Base-by-base conservation (phyloP, 2,113 vertebrate species). In the Butastur rufipennis region DNA sequence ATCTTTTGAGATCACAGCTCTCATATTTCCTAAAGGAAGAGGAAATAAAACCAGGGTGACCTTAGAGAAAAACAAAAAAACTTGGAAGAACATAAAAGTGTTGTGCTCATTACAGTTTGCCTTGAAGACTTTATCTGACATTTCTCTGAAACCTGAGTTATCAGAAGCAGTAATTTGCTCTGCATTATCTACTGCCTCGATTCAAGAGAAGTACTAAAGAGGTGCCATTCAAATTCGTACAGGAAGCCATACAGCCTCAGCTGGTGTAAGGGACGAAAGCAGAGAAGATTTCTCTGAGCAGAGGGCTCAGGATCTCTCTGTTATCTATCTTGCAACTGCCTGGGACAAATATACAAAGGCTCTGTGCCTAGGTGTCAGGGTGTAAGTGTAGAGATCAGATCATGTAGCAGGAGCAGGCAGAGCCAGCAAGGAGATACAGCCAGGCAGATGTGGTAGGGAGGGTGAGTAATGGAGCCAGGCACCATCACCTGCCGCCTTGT, bases 31-130 rank as follows among this genome's bases (percentile, higher is more conserved):
- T 93, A 88, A 92, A 95, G 95, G 74, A 92, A 95, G 81, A 72
- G 65, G 52, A 86, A 75, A 14, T 6, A 82, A 90, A 96, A 95
- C 40, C 67, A 92, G 84, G 71, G 48, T 79, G 88, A 85, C 71
- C 71, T 85, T 58, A 32, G 26, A 94, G 73, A 83, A 94, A 85
- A 93, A 42, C 38, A 67, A 88, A 94, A 94, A 85, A 52, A 53
- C 73, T 92, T 93, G 77, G 81, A 94, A 94, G 73, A 97, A 96
- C 68, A 88, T 92, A 55, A 92, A 96, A 96, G 90, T 63, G 79
- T 62, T 50, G 47, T 58, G 50, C 63, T 96, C 72, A 36, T 94
- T 95, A 86, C 59, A 52, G 65, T 90, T 94, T 94, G 87, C 93
- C 93, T 97, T 88, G 88, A 94, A 96, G 88, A 90, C 61, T 88